phyloP scores from a whole-genome alignment of 2,113 vertebrate species.

The Larimichthys polyactis region DNA sequence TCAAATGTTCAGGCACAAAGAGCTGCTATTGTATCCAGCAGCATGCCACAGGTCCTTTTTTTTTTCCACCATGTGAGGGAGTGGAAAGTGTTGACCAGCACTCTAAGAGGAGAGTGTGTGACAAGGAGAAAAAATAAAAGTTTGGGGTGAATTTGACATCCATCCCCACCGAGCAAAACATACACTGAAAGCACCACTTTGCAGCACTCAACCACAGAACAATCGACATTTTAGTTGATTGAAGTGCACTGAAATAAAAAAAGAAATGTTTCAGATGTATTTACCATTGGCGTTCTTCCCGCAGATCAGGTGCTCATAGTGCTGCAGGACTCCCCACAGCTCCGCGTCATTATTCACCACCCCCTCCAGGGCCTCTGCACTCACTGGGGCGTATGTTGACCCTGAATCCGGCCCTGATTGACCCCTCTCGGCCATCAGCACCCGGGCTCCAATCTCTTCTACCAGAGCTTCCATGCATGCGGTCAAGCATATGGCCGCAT shows the following conservation, averaged over 20 bases:
- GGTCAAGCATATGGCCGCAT: conserved; percentile 93
- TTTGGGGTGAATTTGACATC: conserved; percentile 1
- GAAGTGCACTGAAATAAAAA: background rate
- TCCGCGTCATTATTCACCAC: conserved; percentile 97
- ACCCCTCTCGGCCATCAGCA: conserved; percentile 88
- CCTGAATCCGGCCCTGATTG: conserved; percentile 78
- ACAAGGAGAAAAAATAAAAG: conserved; percentile 8
- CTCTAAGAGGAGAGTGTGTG: conserved; percentile 10
- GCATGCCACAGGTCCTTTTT: conserved; percentile 48
- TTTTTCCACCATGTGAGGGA: conserved; percentile 62
- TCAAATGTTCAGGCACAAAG: conserved; percentile 54
- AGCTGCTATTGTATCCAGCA: conserved; percentile 55
- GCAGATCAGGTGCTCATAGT: conserved; percentile 97
- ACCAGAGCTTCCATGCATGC: conserved; percentile 95
- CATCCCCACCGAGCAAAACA: conserved; percentile 22
- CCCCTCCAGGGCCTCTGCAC: conserved; percentile 89
- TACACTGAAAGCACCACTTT: background rate
- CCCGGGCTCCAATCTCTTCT: conserved; percentile 91
- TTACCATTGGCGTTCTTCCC: conserved; percentile 98
- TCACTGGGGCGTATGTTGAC: conserved; percentile 80
- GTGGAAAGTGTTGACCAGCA: conserved; percentile 56
- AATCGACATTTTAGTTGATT: background rate
- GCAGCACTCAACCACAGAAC: background rate
- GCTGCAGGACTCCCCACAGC: conserved; percentile 97
- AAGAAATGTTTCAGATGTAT: conserved; percentile 17